Evolutionary conservation across 2,888 invertebrate species (phyloP).

Genomic region (Latheticus oryzae): DNA sequence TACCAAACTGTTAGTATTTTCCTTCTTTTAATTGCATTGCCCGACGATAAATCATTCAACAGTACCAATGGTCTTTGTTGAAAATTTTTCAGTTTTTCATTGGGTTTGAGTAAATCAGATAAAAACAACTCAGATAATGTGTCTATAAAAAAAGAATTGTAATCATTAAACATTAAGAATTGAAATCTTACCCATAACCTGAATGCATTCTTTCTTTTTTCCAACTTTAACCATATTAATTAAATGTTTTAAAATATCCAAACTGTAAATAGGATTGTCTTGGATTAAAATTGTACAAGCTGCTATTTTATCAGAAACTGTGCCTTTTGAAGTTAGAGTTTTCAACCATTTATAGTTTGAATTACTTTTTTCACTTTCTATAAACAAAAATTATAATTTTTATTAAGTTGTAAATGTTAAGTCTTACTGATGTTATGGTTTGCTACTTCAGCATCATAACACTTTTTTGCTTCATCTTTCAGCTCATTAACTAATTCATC

Average conservation of each 20-base stretch:
- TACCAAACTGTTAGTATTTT: constrained; percentile 83
- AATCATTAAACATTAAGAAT: constrained; percentile 9
- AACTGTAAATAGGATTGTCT: constrained; percentile 84
- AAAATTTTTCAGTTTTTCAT: constrained; percentile 75
- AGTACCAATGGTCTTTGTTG: constrained; percentile 72
- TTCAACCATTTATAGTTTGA: constrained; percentile 82
- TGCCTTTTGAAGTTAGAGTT: constrained; percentile 83
- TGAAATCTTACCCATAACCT: constrained; percentile 73
- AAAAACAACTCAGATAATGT: constrained; percentile 83
- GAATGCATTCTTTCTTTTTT: constrained; percentile 78
- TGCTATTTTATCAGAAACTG: constrained; percentile 86
- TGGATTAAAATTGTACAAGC: constrained; percentile 85
- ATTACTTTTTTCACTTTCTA: constrained; percentile 70
- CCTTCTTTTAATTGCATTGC: constrained; percentile 74
- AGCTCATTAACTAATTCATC: constrained; percentile 71
- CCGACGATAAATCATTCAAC: constrained; percentile 71
- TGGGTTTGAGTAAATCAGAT: constrained; percentile 75
- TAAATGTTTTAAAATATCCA: constrained; percentile 76
- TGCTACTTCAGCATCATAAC: constrained; percentile 73
- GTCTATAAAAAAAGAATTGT: constrained; percentile 66
- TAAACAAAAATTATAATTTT: constrained; percentile 30
- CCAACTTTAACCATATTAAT: constrained; percentile 82
- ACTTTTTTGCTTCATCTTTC: constrained; percentile 75
- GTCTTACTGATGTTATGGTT: constrained; percentile 73
- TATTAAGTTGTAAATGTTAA: constrained; percentile 22